These are phyloP conservation scores for Nematolebias whitei DNA, from an alignment of 2,113 vertebrate genomes.

Conservation along the genomic window DNA sequence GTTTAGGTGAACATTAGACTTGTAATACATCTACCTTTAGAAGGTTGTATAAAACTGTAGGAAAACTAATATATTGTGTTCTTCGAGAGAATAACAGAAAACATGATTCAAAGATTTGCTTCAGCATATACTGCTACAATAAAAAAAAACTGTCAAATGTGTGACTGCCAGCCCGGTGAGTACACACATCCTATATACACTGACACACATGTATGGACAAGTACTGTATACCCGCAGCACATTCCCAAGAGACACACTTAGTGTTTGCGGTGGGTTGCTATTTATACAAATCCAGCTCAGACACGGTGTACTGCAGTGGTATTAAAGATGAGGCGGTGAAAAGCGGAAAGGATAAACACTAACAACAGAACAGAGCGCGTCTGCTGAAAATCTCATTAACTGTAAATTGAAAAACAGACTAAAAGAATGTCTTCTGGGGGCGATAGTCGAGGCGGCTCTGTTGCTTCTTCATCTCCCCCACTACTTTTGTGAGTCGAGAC, in stretches of 20 bases:
- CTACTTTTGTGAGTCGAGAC: conserved; percentile 53
- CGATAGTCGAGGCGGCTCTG: conserved; percentile 19
- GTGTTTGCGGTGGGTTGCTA: conserved; percentile 48
- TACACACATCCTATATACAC: conserved; percentile 30
- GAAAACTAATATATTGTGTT: too few species aligned
- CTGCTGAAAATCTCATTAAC: conserved; percentile 74
- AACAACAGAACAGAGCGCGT: conserved; percentile 60
- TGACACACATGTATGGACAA: conserved; percentile 25
- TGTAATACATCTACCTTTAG: conserved; percentile 9
- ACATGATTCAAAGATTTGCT: conserved; percentile 7
- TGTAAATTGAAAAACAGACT: conserved; percentile 73
- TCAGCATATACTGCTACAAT: conserved; percentile 18
- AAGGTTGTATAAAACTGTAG: too few species aligned
- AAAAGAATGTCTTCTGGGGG: conserved; percentile 62
- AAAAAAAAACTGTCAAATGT: conserved; percentile 3
- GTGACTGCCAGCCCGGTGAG: conserved; percentile 4
- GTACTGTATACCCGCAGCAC: conserved; percentile 4
- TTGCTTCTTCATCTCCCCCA: conserved; percentile 51
- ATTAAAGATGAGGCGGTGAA: conserved; percentile 58
- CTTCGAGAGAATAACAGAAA: conserved; percentile 18
- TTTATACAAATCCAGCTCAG: conserved; percentile 67
- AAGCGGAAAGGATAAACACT: conserved; percentile 61
- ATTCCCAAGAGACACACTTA: conserved; percentile 12
- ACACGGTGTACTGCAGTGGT: conserved; percentile 54
- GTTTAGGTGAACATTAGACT: conserved; percentile 11